A percentile compares a stretch with the other conserved stretches of the same genome.
Evolutionary conservation across 2,113 vertebrate species (phyloP).

Genomic region (Pan paniscus): DNA sequence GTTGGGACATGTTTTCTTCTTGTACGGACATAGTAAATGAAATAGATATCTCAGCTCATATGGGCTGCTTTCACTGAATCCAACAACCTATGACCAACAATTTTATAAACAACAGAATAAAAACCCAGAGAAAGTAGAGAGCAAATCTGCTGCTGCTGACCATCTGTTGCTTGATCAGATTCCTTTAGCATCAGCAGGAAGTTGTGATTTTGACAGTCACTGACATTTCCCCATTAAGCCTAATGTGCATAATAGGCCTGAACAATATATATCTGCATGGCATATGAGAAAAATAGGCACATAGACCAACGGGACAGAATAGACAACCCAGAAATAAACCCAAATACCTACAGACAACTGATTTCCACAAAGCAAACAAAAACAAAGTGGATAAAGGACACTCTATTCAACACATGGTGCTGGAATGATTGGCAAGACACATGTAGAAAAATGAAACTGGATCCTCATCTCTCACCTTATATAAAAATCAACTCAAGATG

Average conservation of each 20-base stretch:
- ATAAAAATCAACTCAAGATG: too few relatives aligned
- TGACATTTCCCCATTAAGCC: constrained; percentile 13
- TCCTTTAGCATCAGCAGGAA: neutral
- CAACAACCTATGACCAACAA: neutral
- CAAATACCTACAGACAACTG: too few relatives aligned
- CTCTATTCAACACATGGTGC: too few relatives aligned
- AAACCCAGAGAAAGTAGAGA: neutral
- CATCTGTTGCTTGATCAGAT: neutral
- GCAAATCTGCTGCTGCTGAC: neutral
- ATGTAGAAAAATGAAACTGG: too few relatives aligned
- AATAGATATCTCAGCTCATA: neutral
- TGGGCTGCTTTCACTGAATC: neutral
- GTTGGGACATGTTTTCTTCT: neutral
- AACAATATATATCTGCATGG: neutral
- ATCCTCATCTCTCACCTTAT: too few relatives aligned
- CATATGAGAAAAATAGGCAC: neutral
- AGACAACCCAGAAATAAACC: too few relatives aligned
- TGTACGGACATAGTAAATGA: neutral
- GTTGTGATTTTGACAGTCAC: constrained; percentile 21
- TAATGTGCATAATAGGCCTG: neutral
- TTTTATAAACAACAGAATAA: constrained; percentile 13
- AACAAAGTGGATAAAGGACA: too few relatives aligned
- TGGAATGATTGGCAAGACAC: too few relatives aligned
- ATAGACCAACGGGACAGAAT: too few relatives aligned
- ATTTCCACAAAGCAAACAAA: too few relatives aligned